Percentiles rank a stretch among this genome's conserved stretches.
phyloP scores from a whole-genome alignment of 92 coral and sea anemone genomes.

The Paragorgia papillata region DNA sequence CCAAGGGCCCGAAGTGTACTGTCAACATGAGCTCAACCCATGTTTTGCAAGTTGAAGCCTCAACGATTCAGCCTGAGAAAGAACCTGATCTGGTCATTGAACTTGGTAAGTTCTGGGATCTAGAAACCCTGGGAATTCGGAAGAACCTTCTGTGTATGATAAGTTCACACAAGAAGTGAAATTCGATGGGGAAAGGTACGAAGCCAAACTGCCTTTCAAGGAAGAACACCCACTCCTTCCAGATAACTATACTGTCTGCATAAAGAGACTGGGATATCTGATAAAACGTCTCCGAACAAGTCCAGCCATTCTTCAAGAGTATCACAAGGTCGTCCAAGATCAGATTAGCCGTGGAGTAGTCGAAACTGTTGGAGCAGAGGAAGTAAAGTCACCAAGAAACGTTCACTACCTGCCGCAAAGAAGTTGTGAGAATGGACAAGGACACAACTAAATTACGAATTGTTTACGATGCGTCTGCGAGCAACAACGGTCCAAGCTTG shows the following conservation, averaged over 20 bases:
- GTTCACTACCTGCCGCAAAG: too few species aligned
- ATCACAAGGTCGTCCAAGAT: too few species aligned
- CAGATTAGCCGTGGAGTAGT: too few species aligned
- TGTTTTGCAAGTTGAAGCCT: constrained; percentile 14
- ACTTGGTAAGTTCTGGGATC: constrained; percentile 29
- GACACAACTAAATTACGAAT: too few species aligned
- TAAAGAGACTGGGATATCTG: constrained; percentile 47
- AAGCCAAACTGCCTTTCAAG: constrained; percentile 56
- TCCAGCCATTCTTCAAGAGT: too few species aligned
- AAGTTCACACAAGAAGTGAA: constrained; percentile 44
- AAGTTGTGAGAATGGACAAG: too few species aligned
- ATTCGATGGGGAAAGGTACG: constrained; percentile 45
- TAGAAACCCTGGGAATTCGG: constrained; percentile 40
- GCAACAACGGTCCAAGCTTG: too few species aligned
- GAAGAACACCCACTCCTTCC: constrained; percentile 46
- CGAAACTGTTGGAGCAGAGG: too few species aligned
- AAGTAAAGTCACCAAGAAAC: too few species aligned
- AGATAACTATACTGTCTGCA: constrained; percentile 28
- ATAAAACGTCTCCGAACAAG: background rate
- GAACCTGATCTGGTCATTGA: background rate
- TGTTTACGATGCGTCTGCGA: too few species aligned
- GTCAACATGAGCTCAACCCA: constrained; percentile 36
- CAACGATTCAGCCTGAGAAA: constrained; percentile 4
- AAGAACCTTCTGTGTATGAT: constrained; percentile 24
- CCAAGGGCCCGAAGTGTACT: constrained; percentile 25